Percentiles rank a stretch among this genome's conserved stretches.
phyloP scores from a whole-genome alignment of 2,113 vertebrate species.

The Pangasianodon hypophthalmus region DNA sequence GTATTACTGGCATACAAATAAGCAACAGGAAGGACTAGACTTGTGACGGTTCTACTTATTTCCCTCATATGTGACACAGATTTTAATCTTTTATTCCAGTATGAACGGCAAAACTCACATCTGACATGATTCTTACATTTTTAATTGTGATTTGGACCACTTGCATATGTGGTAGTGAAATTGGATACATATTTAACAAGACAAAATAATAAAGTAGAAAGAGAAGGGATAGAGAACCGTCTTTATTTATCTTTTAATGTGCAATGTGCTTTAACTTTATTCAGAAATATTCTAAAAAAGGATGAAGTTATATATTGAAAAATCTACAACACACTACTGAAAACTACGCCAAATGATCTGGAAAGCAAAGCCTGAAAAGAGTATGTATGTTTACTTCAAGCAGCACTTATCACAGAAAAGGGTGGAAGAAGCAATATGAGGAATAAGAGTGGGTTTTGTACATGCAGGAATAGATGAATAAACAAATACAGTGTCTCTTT shows the following conservation, averaged over 20 bases:
- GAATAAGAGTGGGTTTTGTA: not conserved
- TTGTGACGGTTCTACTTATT: not conserved
- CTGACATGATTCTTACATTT: not conserved
- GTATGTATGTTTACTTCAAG: not conserved
- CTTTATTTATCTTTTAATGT: not conserved
- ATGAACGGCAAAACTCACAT: not conserved
- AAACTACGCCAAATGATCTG: not conserved
- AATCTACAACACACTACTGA: not conserved
- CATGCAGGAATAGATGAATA: not conserved
- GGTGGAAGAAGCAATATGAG: not conserved
- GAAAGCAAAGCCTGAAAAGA: not conserved
- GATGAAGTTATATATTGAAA: too few relatives aligned
- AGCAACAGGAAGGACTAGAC: not conserved
- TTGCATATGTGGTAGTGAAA: not conserved
- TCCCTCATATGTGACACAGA: not conserved
- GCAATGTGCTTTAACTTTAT: not conserved
- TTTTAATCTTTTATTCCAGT: not conserved
- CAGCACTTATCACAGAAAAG: not conserved
- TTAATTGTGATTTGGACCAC: not conserved
- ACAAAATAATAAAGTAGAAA: not conserved
- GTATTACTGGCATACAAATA: not conserved
- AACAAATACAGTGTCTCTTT: not conserved
- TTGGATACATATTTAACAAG: not conserved
- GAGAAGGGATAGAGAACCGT: not conserved
- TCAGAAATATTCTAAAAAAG: not conserved